Percentiles rank a stretch among this genome's conserved stretches.
phyloP scores from a whole-genome alignment of 2,888 invertebrate species.

The Carterocephalus palaemon region DNA sequence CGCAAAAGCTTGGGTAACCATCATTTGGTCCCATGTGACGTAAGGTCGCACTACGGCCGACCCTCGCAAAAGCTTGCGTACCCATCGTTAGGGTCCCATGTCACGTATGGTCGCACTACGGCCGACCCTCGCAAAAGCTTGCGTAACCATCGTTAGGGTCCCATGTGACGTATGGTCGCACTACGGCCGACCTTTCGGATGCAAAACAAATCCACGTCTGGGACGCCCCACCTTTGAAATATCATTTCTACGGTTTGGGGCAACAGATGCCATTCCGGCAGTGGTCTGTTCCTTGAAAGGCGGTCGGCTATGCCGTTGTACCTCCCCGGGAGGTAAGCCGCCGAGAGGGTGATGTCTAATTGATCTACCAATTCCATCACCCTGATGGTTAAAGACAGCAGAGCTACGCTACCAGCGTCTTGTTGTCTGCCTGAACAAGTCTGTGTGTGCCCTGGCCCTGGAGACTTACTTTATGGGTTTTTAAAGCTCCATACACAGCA shows the following conservation, averaged over 20 bases:
- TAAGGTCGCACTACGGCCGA: too few species aligned
- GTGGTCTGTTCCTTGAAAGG: too few species aligned
- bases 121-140: constrained; percentile 14
- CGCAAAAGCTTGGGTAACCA: too few species aligned
- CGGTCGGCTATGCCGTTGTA: constrained; percentile 28
- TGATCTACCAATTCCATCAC: constrained; percentile 8
- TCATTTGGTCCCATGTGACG: too few species aligned
- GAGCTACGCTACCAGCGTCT: constrained; percentile 25
- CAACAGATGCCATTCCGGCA: constrained; percentile 32
- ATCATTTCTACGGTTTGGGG: constrained; percentile 17
- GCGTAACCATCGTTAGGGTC: constrained; percentile 16
- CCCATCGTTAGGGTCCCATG: too few species aligned
- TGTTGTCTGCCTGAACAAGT: constrained; percentile 27
- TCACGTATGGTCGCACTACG: too few species aligned
- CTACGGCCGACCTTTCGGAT: constrained; percentile 22
- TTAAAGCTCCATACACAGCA: constrained; percentile 19
- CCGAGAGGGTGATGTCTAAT: constrained; percentile 24
- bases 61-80: too few species aligned
- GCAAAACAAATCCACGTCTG: constrained; percentile 31
- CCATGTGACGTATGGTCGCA: constrained; percentile 22
- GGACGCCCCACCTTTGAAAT: constrained; percentile 30
- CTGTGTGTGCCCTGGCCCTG: constrained; percentile 8
- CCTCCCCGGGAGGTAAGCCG: constrained; percentile 28
- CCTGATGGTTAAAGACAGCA: constrained; percentile 7
- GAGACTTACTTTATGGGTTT: neutral